These are phyloP conservation scores for Neelides sp. DNA, from an alignment of 1,140 invertebrate species.

Conservation along the genomic window DNA sequence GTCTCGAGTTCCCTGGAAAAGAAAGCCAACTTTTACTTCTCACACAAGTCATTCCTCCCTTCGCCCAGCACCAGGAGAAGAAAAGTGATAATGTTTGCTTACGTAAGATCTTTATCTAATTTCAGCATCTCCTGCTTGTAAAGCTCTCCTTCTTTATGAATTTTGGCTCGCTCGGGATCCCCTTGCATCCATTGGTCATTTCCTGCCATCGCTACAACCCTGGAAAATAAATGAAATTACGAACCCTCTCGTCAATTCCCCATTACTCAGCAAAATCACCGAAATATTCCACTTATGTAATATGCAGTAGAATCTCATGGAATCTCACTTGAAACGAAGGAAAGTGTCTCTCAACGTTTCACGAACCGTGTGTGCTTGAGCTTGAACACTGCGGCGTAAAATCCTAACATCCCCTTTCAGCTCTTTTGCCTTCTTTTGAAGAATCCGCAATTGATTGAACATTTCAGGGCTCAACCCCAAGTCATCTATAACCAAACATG, in stretches of 20 bases:
- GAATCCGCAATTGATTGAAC: constrained; percentile 65
- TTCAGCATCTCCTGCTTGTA: constrained; percentile 82
- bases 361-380: constrained; percentile 75
- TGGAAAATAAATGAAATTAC: constrained; percentile 7
- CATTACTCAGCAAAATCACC: too few species aligned
- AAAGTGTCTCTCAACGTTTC: constrained; percentile 83
- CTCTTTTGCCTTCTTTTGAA: constrained; percentile 83
- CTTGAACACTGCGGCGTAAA: constrained; percentile 72
- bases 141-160: constrained; percentile 63
- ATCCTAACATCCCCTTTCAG: constrained; percentile 75
- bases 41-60: not conserved
- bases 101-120: constrained; percentile 80
- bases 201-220: constrained; percentile 26
- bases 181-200: constrained; percentile 26
- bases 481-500: constrained; percentile 33
- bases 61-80: not conserved
- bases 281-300: not conserved
- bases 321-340: constrained; percentile 57
- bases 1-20: constrained; percentile 69
- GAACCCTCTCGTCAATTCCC: too few species aligned
- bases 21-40: constrained; percentile 9
- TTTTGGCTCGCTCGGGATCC: constrained; percentile 32
- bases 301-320: not conserved
- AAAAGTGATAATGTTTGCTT: constrained; percentile 33
- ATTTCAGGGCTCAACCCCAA: constrained; percentile 65